Evolutionary conservation across 2,888 invertebrate genomes (phyloP), one percentile per base, ranked within the genome.

Genomic region (Orthosia gothica): DNA sequence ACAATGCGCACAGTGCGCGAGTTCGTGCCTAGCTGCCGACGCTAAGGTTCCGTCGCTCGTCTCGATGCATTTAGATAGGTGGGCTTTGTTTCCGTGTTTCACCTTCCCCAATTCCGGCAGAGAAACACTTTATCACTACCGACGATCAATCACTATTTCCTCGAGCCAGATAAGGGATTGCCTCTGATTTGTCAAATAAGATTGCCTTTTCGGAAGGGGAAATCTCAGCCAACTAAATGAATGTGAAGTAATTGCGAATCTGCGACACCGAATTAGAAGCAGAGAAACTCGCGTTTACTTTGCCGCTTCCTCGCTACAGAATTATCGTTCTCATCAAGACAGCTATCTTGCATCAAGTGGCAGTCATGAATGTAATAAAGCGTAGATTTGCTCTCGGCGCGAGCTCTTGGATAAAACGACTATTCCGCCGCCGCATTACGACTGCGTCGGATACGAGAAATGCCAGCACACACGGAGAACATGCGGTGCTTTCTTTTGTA

Each of bases 11-110:
- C 86, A 82, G 80, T 83, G 85, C 87, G 86, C 87, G 89, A 88
- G 90, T 88, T 91, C 88, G 89, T 88, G 88, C 89, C 88, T 84
- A 88, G 40, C 59, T 55, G 54, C 54, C 9, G 61, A 45, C 1
- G 20, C 84, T 74, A 62, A 86, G 79, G 89, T 90, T 90, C 89
- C 88, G 88, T 88, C 87, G 85, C 88, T 87, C 87, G 84, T 88
- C 87, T 88, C 90, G 89, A 92, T 92, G 89, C 90, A 92, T 94
- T 94, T 91, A 94, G 91, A 92, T 91, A 91, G 87, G 87, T 89
- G 87, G 84, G 86, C 87, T 88, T 87, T 89, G 91, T 92, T 94
- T 93, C 93, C 92, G 89, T 86, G 87, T 92, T 91, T 89, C 91
- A 89, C 90, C 88, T 88, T 83, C 83, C 87, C 79, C 82, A 80